phyloP scores from a whole-genome alignment of 2,888 invertebrate species.

The Diaprepes abbreviatus region DNA sequence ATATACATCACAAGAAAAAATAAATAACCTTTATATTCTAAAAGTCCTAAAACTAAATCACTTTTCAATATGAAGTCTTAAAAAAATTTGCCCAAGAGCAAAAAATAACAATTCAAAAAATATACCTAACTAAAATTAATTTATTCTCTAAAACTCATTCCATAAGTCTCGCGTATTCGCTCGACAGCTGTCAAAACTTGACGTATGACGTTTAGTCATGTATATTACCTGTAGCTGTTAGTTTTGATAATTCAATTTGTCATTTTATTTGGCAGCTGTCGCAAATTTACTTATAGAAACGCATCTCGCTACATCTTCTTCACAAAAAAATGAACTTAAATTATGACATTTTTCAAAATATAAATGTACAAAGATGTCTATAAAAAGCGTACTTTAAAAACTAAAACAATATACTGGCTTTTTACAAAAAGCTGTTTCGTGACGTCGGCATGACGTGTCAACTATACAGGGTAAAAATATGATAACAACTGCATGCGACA shows the following conservation, averaged over 20 bases:
- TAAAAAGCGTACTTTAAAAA: slow-evolving; percentile 6
- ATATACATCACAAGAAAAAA: slow-evolving; percentile 63
- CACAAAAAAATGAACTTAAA: slow-evolving; percentile 11
- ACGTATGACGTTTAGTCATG: neutral
- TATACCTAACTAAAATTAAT: slow-evolving; percentile 53
- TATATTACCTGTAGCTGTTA: too few relatives aligned
- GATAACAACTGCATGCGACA: slow-evolving; percentile 33
- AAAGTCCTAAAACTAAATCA: slow-evolving; percentile 65
- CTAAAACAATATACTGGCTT: slow-evolving; percentile 48
- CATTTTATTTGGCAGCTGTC: too few relatives aligned
- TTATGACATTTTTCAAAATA: slow-evolving; percentile 15
- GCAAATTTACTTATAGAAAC: too few relatives aligned
- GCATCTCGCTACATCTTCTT: neutral
- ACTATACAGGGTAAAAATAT: slow-evolving; percentile 17
- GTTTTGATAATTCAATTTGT: too few relatives aligned
- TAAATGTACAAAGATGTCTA: slow-evolving; percentile 35
- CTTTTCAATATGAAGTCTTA: slow-evolving; percentile 55
- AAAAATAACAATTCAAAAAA: slow-evolving; percentile 61
- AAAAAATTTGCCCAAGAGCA: slow-evolving; percentile 36
- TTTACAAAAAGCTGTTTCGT: slow-evolving; percentile 12
- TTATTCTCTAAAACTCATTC: slow-evolving; percentile 64
- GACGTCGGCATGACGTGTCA: neutral
- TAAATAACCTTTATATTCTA: slow-evolving; percentile 59
- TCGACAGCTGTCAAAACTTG: neutral
- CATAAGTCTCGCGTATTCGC: too few relatives aligned